Conservation (phyloP, 2,888 invertebrate genomes). For the Lasioglossum malachurum region DNA sequence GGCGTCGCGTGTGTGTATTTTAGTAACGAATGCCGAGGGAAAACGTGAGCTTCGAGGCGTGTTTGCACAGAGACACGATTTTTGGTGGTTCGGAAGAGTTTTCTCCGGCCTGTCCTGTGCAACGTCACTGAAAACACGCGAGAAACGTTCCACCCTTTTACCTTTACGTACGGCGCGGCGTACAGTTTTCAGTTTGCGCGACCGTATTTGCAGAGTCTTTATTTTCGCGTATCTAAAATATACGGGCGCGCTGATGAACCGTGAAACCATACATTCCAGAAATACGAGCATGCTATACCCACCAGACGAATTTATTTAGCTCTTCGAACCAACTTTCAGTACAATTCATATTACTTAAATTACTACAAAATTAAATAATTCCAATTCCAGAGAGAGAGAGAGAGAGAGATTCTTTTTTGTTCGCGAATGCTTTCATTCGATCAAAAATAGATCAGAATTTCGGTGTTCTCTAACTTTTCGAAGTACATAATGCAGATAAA, state of each 20-base stretch:
- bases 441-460: neutral
- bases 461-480: neutral
- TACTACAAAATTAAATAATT: neutral
- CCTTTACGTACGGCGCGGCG: neutral
- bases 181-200: slow-evolving; percentile 3
- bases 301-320: neutral
- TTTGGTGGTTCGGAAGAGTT: slow-evolving; percentile 42
- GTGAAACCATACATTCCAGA: neutral
- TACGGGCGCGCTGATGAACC: neutral
- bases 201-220: neutral
- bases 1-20: slow-evolving; percentile 69
- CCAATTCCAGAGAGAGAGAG: too few relatives aligned
- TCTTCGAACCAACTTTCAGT: neutral
- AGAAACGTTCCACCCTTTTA: neutral
- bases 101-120: slow-evolving; percentile 17
- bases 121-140: slow-evolving; percentile 2
- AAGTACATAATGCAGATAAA: neutral
- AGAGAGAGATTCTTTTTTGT: too few relatives aligned
- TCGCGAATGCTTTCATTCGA: neutral
- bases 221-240: neutral
- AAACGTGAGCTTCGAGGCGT: slow-evolving; percentile 38
- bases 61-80: slow-evolving; percentile 53
- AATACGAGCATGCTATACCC: neutral
- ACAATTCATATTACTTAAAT: neutral
- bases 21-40: slow-evolving; percentile 65